Evolutionary conservation across 2,797 vertebrate genomes (phyloP), one percentile per base, ranked within the genome.

Genomic region (Melanotaenia nigrans): DNA sequence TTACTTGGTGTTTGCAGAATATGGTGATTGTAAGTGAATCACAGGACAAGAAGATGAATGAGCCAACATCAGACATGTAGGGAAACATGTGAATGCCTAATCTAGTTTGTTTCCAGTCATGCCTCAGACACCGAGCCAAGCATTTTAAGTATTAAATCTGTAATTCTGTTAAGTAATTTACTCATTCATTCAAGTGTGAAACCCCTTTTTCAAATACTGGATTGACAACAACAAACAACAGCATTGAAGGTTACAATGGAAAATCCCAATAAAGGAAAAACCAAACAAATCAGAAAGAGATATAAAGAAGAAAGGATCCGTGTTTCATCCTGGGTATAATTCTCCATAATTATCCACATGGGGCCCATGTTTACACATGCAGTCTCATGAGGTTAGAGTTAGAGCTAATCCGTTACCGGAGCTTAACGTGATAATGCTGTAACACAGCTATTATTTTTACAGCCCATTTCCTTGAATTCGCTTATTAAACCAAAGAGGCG

Each of bases 281-380:
- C 47, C 53, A 86, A 85, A 88, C 65, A 80, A 78, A 80, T 73
- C 63, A 66, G 45, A 82, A 35, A 33, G 60, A 16, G 35, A 75
- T 66, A 87, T 73, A 64, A 79, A 85, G 73, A 73, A 85, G 68
- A 83, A 81, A 32, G 73, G 72, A 87, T 89, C 67, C 75, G 75
- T 82, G 81, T 86, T 81, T 81, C 70, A 85, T 76, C 75, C 71
- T 1, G 54, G 55, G 61, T 77, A 62, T 87, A 86, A 89, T 82
- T 83, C 77, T 83, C 82, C 72, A 73, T 88, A 85, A 90, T 90
- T 86, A 89, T 83, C 82, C 53, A 49, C 86, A 86, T 83, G 83
- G 84, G 87, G 84, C 82, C 77, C 24, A 1, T 89, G 88, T 92
- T 89, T 92, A 90, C 85, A 86, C 82, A 89, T 71, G 61, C 75